Evolutionary conservation across 2,113 vertebrate genomes (phyloP).

Genomic region (Athene cunicularia): DNA sequence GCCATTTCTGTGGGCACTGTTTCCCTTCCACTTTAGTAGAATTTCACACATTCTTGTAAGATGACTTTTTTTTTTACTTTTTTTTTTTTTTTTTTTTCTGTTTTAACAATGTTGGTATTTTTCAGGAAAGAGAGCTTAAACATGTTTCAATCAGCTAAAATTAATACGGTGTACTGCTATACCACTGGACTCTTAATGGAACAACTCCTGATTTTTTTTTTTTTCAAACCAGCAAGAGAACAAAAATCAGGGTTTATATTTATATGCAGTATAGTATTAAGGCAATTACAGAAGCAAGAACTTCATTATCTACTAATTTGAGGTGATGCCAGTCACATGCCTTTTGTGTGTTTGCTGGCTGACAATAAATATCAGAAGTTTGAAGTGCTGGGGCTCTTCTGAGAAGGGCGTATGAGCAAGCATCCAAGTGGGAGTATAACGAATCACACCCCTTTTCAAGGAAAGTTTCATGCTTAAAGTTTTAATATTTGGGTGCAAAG

Average conservation of each 20-base stretch:
- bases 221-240: background rate
- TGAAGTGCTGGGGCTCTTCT: background rate
- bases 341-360: background rate
- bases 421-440: background rate
- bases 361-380: background rate
- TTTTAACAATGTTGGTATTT: background rate
- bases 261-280: background rate
- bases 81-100: accelerated
- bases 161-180: background rate
- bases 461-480: background rate
- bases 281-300: background rate
- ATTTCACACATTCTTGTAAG: background rate
- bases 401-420: background rate
- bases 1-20: accelerated
- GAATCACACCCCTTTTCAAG: background rate
- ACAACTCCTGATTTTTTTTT: background rate
- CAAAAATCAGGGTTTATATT: background rate
- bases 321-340: background rate
- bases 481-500: background rate
- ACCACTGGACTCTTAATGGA: background rate
- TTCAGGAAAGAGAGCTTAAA: background rate
- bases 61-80: background rate
- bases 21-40: background rate
- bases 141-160: background rate
- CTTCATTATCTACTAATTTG: background rate